Conservation (phyloP, 2,797 vertebrate genomes). For the Syndactyla subalaris region DNA sequence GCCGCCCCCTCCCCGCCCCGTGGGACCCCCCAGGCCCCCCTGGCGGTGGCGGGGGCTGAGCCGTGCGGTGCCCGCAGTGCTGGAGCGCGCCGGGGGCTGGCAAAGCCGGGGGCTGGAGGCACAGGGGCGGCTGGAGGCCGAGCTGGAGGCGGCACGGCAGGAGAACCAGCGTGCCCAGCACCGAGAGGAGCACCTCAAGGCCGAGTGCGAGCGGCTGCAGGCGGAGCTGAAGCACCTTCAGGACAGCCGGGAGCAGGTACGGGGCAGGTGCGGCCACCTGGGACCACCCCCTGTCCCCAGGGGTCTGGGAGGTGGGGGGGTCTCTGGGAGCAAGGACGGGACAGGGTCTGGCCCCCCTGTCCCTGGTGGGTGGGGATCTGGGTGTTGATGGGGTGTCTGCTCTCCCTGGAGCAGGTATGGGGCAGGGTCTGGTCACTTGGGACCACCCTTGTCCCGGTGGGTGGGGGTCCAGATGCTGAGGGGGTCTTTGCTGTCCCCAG, state of each 20-base stretch:
- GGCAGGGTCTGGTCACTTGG: fast-evolving
- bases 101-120: slow-evolving; percentile 87
- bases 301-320: background rate
- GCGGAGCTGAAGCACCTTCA: slow-evolving; percentile 90
- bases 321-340: slow-evolving; percentile 78
- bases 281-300: background rate
- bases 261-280: fast-evolving
- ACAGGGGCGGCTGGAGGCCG: slow-evolving; percentile 84
- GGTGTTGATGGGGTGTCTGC: background rate
- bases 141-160: slow-evolving; percentile 89
- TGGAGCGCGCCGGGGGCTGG: slow-evolving; percentile 87
- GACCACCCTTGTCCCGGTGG: background rate
- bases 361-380: background rate
- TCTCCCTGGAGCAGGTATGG: slow-evolving; percentile 70
- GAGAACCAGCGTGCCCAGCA: slow-evolving; percentile 91
- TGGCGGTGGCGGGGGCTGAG: background rate
- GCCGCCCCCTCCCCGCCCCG: background rate
- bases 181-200: slow-evolving; percentile 91
- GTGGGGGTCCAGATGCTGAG: background rate
- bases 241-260: slow-evolving; percentile 85
- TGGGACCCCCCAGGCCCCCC: fast-evolving
- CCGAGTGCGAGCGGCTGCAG: slow-evolving; percentile 88
- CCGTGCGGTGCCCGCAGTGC: slow-evolving; percentile 67
- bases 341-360: fast-evolving
- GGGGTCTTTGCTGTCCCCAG: slow-evolving; percentile 36